Evolutionary conservation across 2,113 vertebrate genomes (phyloP).

Genomic region (Antechinus stuartii): DNA sequence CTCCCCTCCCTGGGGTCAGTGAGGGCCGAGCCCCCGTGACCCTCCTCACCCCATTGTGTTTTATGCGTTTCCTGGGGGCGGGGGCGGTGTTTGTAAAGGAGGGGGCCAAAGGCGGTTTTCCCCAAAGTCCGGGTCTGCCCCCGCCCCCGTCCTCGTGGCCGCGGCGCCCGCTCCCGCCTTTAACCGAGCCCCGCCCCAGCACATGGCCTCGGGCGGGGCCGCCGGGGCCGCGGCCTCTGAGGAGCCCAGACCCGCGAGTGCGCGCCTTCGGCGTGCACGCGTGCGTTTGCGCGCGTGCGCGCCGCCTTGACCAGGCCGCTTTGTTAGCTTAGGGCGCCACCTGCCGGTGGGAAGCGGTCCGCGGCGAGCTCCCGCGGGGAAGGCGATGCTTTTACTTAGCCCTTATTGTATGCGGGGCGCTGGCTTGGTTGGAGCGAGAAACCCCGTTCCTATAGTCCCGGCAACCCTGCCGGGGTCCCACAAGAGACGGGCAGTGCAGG

Average conservation of each 20-base stretch:
- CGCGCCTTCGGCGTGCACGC: too few relatives aligned
- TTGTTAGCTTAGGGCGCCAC: conserved; percentile 68
- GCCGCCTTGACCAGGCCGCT: conserved; percentile 7
- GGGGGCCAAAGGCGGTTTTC: background rate
- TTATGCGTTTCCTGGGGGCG: background rate
- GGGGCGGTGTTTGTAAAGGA: too few relatives aligned
- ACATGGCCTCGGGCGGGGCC: background rate
- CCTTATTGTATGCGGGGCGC: too few relatives aligned
- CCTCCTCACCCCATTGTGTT: conserved; percentile 62
- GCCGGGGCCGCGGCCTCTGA: too few relatives aligned
- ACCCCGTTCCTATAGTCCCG: too few relatives aligned
- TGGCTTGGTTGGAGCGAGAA: too few relatives aligned
- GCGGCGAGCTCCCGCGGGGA: fast-evolving
- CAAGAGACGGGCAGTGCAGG: too few relatives aligned
- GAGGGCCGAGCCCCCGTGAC: conserved; percentile 57
- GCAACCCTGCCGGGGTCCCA: too few relatives aligned
- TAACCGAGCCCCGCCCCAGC: fast-evolving
- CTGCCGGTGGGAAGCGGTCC: conserved; percentile 51
- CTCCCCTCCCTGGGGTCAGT: background rate
- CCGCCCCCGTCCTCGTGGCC: background rate
- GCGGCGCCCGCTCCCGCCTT: background rate
- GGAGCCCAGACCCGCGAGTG: too few relatives aligned
- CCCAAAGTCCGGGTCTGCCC: background rate
- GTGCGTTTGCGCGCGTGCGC: background rate
- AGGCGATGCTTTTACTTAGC: background rate